Evolutionary conservation across 2,888 invertebrate species (phyloP).

Genomic region (Malthinus flaveolus): DNA sequence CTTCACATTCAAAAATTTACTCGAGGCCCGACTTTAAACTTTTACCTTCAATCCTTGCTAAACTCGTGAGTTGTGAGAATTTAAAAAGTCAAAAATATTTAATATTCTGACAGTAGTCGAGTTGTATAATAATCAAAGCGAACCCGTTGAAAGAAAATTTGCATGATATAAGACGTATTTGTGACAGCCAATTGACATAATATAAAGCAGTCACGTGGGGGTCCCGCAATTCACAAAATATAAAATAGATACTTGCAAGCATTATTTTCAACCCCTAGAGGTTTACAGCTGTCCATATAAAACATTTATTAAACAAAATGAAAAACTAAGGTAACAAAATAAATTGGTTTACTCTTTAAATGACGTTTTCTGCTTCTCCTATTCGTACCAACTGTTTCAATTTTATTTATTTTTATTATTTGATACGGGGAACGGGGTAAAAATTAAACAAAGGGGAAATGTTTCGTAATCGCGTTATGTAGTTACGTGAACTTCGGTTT

Average conservation of each 20-base stretch:
- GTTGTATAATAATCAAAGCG: slow-evolving; percentile 24
- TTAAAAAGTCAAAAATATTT: background rate
- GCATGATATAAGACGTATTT: slow-evolving; percentile 55
- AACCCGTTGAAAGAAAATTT: slow-evolving; percentile 50
- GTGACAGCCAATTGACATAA: slow-evolving; percentile 56
- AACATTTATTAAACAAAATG: slow-evolving; percentile 10
- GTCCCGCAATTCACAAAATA: slow-evolving; percentile 52
- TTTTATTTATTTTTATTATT: background rate
- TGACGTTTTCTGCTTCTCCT: slow-evolving; percentile 12
- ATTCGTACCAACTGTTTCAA: slow-evolving; percentile 10
- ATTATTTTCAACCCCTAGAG: slow-evolving; percentile 44
- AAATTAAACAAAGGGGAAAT: background rate
- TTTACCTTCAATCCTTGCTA: background rate
- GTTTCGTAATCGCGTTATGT: background rate
- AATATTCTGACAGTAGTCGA: slow-evolving; percentile 30
- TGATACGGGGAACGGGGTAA: background rate
- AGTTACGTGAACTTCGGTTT: background rate
- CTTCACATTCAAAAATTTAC: background rate
- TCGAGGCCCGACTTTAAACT: no score
- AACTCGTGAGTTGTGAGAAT: background rate
- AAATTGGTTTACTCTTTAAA: slow-evolving; percentile 15
- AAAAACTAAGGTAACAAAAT: slow-evolving; percentile 1
- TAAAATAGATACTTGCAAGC: slow-evolving; percentile 54
- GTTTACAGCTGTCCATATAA: slow-evolving; percentile 37
- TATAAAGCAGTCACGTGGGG: slow-evolving; percentile 55